phyloP scores from a whole-genome alignment of 2,888 invertebrate species.

The Aquatica leii region DNA sequence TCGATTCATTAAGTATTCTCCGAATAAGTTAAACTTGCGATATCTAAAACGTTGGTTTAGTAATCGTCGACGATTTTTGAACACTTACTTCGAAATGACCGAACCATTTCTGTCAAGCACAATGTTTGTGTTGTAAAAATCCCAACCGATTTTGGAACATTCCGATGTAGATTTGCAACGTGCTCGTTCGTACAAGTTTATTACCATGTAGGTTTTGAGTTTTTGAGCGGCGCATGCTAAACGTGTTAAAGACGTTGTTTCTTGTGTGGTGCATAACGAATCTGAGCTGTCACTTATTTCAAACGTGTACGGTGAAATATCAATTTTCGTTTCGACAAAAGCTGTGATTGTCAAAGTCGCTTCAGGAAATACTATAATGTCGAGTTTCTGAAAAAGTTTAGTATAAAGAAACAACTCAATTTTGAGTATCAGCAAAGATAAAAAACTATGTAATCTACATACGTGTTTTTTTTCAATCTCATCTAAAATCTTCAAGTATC shows the following conservation, averaged over 20 bases:
- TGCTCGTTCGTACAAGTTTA: constrained; percentile 66
- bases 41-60: constrained; percentile 47
- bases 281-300: not conserved
- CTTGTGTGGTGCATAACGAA: not conserved
- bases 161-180: constrained; percentile 57
- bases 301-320: constrained; percentile 44
- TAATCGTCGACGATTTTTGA: not conserved
- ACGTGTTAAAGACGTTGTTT: not conserved
- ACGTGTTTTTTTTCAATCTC: not conserved
- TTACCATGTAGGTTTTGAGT: constrained; percentile 70
- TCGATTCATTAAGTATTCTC: constrained; percentile 55
- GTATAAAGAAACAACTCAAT: not conserved
- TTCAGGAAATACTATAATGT: constrained; percentile 7
- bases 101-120: constrained; percentile 77
- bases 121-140: constrained; percentile 79
- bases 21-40: constrained; percentile 55
- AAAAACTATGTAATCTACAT: not conserved
- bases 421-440: constrained; percentile 28
- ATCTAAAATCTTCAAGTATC: constrained; percentile 16
- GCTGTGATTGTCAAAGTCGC: not conserved
- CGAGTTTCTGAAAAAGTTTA: not conserved
- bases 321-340: too few species aligned
- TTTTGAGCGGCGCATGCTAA: constrained; percentile 69
- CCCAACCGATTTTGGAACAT: constrained; percentile 64
- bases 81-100: constrained; percentile 71